Evolutionary conservation across 2,888 invertebrate genomes (phyloP).

Genomic region (Cinara cedri): DNA sequence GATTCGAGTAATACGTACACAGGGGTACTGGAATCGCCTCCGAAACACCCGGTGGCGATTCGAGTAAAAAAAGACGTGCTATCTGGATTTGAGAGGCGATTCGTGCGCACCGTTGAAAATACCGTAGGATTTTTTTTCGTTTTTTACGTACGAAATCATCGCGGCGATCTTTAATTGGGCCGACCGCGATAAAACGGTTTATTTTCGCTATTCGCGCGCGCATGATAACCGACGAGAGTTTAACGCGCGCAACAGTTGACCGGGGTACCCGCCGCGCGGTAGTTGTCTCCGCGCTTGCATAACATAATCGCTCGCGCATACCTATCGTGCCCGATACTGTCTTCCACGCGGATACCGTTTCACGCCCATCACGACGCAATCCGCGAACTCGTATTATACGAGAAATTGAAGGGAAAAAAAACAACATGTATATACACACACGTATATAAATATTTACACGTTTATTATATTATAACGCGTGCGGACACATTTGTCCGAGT

Average conservation of each 20-base stretch:
- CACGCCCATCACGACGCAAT: slow-evolving; percentile 53
- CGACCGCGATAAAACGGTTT: neutral
- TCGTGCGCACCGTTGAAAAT: too few relatives aligned
- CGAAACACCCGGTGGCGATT: too few relatives aligned
- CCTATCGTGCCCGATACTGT: slow-evolving; percentile 37
- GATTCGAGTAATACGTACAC: too few relatives aligned
- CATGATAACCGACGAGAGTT: too few relatives aligned
- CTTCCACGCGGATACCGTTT: slow-evolving; percentile 34
- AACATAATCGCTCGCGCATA: slow-evolving; percentile 28
- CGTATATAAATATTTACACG: neutral
- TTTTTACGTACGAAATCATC: neutral
- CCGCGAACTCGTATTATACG: slow-evolving; percentile 15
- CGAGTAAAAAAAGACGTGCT: too few relatives aligned
- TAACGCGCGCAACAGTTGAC: too few relatives aligned
- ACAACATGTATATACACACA: neutral
- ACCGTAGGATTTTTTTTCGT: too few relatives aligned
- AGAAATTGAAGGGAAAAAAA: neutral
- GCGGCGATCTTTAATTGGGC: slow-evolving; percentile 25
- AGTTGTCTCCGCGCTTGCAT: slow-evolving; percentile 33
- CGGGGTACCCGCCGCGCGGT: neutral
- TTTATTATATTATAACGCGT: neutral
- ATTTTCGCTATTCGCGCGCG: too few relatives aligned
- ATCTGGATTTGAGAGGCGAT: too few relatives aligned
- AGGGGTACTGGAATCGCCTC: too few relatives aligned
- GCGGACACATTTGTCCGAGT: neutral